Evolutionary conservation across 1,140 invertebrate species (phyloP).

Genomic region (Ditylenchus dipsaci): DNA sequence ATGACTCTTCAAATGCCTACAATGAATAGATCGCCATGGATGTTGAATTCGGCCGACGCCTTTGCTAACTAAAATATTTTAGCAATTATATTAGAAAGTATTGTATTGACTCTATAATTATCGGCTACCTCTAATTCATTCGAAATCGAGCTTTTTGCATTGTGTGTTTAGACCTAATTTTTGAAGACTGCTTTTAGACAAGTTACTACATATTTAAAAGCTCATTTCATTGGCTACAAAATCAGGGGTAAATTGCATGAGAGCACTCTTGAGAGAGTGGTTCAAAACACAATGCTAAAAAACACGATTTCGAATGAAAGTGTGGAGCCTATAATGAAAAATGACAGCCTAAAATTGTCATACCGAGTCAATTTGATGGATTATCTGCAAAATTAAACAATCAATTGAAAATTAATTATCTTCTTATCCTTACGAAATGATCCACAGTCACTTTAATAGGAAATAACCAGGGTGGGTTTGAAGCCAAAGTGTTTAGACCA

Average conservation of each 20-base stretch:
- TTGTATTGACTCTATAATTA: too few relatives aligned
- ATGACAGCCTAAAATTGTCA: background rate
- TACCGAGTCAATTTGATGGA: conserved; percentile 13
- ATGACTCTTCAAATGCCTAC: conserved; percentile 34
- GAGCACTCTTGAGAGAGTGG: too few relatives aligned
- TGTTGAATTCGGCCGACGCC: conserved; percentile 48
- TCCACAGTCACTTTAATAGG: conserved; percentile 46
- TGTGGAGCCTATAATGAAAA: too few relatives aligned
- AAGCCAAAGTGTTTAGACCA: background rate
- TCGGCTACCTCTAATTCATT: too few relatives aligned
- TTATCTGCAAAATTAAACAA: background rate
- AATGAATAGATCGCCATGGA: conserved; percentile 49
- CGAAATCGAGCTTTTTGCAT: too few relatives aligned
- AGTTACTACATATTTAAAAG: too few relatives aligned
- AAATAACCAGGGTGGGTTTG: conserved; percentile 30
- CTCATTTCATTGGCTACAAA: too few relatives aligned
- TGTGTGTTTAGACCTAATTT: background rate
- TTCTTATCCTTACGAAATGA: conserved; percentile 43
- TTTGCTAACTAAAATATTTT: conserved; percentile 34
- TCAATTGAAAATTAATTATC: conserved; percentile 10
- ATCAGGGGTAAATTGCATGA: too few relatives aligned
- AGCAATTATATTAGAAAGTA: background rate
- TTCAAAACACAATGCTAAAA: too few relatives aligned
- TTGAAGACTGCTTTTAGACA: too few relatives aligned
- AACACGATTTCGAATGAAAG: too few relatives aligned